These are phyloP conservation scores for Clepsis dumicolana DNA, from an alignment of 2,888 invertebrate genomes.

Conservation along the genomic window DNA sequence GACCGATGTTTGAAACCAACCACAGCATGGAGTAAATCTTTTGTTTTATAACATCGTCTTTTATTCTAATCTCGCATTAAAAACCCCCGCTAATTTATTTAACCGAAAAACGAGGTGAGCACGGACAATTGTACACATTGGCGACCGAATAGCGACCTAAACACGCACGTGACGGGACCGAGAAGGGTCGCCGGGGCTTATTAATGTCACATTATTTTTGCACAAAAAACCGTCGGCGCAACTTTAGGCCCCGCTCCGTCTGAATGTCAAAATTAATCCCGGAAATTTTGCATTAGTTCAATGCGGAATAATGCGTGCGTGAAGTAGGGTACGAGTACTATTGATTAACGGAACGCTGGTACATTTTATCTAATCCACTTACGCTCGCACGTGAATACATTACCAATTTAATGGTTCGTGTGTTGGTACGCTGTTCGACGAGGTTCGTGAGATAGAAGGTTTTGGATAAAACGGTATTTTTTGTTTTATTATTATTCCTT, in stretches of 20 bases:
- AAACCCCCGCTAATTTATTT: constrained; percentile 34
- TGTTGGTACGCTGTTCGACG: background rate
- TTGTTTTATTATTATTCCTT: too few species aligned
- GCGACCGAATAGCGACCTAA: constrained; percentile 60
- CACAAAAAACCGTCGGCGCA: constrained; percentile 61
- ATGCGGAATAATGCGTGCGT: constrained; percentile 44
- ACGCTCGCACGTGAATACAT: background rate
- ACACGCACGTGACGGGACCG: constrained; percentile 63
- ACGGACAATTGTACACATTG: constrained; percentile 32
- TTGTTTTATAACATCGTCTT: background rate
- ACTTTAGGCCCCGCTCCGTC: constrained; percentile 66
- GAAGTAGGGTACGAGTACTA: constrained; percentile 27
- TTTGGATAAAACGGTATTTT: background rate
- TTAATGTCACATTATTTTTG: constrained; percentile 75
- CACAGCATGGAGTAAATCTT: background rate
- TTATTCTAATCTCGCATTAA: background rate
- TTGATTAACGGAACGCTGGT: constrained; percentile 31
- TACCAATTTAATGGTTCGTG: constrained; percentile 1
- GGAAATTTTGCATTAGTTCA: constrained; percentile 57
- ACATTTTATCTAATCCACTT: constrained; percentile 20
- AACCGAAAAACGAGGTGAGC: constrained; percentile 36
- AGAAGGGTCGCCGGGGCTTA: constrained; percentile 70
- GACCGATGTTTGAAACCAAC: too few species aligned
- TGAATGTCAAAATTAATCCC: constrained; percentile 74
- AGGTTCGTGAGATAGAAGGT: background rate